Evolutionary conservation across 2,888 invertebrate species (phyloP), one percentile per base, ranked within the genome.

Genomic region (Hemithea aestivaria): DNA sequence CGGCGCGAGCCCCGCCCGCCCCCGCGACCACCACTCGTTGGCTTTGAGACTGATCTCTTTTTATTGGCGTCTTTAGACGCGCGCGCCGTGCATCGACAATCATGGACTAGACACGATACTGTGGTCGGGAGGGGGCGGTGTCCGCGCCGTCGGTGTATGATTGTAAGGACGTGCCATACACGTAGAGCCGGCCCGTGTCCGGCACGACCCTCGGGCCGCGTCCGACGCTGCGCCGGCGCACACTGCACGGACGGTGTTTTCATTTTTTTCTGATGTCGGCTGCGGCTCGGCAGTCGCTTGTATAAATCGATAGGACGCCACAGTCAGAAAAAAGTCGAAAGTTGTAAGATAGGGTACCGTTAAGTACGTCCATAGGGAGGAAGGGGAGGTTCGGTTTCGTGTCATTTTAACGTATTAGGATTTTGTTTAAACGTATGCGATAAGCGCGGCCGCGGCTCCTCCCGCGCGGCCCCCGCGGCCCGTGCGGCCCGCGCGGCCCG

Each of bases 151-250:
- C n/a, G n/a, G 16, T 9, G 50, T 32, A 39, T 4, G 46, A 39
- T 40, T 61, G 66, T 61, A 61, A 64, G 67, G 65, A 64, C 66
- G 72, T 71, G 71, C 70, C 72, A 73, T 69, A 67, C 66, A 65
- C 62, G 67, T 59, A 42, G 36, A 42, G 38, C 10, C 20, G 22
- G 37, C 24, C 44, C 39, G 46, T 32, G 27, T 44, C 33, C 33
- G 25, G 35, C 28, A 27, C 31, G 30, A n/a, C 40, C 8, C 9
- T 20, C 11, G 24, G 10, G 30, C 38, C 10, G 35, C 12, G 34
- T 22, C 23, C 34, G 36, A 34, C 27, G 24, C 27, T 31, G 37
- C 27, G 10, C 25, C 12, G 20, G 21, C 1, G 21, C 16, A 35
- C 39, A 31, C 47, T 37, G 41, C 12, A 33, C 37, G 38, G 40